Conservation (phyloP, 2,113 vertebrate species). For the Cottus gobio region DNA sequence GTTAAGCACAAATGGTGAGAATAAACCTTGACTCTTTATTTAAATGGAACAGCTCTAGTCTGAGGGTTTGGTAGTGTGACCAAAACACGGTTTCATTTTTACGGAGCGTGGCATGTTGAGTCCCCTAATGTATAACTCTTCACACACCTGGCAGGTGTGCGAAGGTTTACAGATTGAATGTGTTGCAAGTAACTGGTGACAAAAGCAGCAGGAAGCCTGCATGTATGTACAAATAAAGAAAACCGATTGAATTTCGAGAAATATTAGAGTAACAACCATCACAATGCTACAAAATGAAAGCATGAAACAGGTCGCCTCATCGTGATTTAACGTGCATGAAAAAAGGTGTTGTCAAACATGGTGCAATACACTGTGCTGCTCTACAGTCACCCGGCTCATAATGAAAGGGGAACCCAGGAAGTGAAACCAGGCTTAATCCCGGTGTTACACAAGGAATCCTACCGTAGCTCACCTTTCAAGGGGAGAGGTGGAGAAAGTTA, state of each 20-base stretch:
- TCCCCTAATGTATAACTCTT: neutral
- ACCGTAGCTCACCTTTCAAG: constrained; percentile 74
- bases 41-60: neutral
- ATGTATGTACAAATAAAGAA: neutral
- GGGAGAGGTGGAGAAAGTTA: constrained; percentile 78
- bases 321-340: neutral
- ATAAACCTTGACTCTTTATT: neutral
- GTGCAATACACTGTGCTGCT: constrained; percentile 35
- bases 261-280: neutral
- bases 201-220: neutral
- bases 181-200: neutral
- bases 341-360: constrained; percentile 19
- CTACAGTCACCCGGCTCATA: constrained; percentile 62
- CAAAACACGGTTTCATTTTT: neutral
- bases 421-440: constrained; percentile 77
- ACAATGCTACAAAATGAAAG: neutral
- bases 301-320: constrained; percentile 7
- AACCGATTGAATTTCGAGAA: neutral
- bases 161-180: neutral
- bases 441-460: constrained; percentile 72
- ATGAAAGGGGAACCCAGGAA: constrained; percentile 71
- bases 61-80: neutral
- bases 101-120: neutral
- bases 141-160: constrained; percentile 1
- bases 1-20: constrained; percentile 1